Conservation (phyloP, 1,140 invertebrate species). For the Heliconius nattereri region DNA sequence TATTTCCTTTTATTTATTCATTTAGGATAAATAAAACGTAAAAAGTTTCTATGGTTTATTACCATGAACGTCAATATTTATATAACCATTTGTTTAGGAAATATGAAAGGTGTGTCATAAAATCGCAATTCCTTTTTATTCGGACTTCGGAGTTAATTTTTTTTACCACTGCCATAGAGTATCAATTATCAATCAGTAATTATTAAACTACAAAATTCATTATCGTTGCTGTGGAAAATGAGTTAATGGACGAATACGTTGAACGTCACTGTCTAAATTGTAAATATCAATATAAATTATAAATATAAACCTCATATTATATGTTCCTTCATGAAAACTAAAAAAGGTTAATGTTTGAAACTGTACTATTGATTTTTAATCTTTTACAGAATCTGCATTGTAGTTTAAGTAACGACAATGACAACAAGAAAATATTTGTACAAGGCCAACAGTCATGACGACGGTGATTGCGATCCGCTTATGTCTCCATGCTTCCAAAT, state of each 20-base stretch:
- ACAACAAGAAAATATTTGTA: conserved; percentile 45
- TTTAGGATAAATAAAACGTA: no score
- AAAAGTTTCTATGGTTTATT: no score
- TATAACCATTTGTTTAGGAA: no score
- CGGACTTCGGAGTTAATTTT: no score
- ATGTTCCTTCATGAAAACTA: no score
- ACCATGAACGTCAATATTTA: no score
- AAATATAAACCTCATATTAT: no score
- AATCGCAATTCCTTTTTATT: no score
- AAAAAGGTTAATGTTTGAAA: not conserved
- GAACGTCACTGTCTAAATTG: not conserved
- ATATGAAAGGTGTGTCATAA: no score
- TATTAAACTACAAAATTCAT: not conserved
- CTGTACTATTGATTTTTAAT: not conserved
- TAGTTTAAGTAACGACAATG: not conserved
- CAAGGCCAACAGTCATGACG: conserved; percentile 41
- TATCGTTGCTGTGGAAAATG: not conserved
- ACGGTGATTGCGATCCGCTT: conserved; percentile 47
- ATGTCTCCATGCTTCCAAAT: conserved; percentile 62
- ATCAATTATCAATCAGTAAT: not conserved
- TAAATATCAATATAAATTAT: not conserved
- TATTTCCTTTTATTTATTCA: no score
- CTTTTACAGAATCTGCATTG: no score
- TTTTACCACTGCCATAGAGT: no score
- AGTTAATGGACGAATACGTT: not conserved